A percentile compares a stretch with the other conserved stretches of the same genome.
phyloP scores from a whole-genome alignment of 2,888 invertebrate genomes.

The Pachliopta kotzebuea region DNA sequence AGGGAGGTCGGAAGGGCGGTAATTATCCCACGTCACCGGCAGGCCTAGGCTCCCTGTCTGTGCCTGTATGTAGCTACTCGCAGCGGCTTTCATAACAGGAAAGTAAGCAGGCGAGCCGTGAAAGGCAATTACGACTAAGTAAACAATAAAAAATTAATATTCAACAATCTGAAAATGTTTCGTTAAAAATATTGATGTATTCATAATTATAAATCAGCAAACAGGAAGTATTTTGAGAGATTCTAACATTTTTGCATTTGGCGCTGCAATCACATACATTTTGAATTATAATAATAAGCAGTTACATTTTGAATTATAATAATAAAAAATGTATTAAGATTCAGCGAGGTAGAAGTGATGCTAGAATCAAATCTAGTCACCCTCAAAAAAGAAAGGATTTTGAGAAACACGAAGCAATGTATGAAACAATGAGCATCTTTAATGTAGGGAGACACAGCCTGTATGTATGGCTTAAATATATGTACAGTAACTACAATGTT shows the following conservation, averaged over 20 bases:
- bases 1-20: constrained; percentile 57
- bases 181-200: not conserved
- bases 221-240: too few relatives aligned
- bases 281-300: not conserved
- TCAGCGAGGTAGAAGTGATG: not conserved
- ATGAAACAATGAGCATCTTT: too few relatives aligned
- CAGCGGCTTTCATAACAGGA: constrained; percentile 40
- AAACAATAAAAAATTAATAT: constrained; percentile 8
- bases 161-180: not conserved
- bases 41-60: constrained; percentile 71
- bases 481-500: too few relatives aligned
- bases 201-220: too few relatives aligned
- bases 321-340: not conserved
- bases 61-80: constrained; percentile 44
- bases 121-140: constrained; percentile 23
- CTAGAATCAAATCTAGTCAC: not conserved
- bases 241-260: too few relatives aligned
- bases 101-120: constrained; percentile 25
- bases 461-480: too few relatives aligned
- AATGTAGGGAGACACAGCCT: too few relatives aligned
- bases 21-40: constrained; percentile 77
- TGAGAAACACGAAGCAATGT: too few relatives aligned
- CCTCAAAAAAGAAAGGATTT: too few relatives aligned
- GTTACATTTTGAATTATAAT: not conserved
- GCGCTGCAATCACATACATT: too few relatives aligned